These are phyloP conservation scores for Plectropomus leopardus DNA, from an alignment of 2,113 vertebrate genomes.

Conservation along the genomic window DNA sequence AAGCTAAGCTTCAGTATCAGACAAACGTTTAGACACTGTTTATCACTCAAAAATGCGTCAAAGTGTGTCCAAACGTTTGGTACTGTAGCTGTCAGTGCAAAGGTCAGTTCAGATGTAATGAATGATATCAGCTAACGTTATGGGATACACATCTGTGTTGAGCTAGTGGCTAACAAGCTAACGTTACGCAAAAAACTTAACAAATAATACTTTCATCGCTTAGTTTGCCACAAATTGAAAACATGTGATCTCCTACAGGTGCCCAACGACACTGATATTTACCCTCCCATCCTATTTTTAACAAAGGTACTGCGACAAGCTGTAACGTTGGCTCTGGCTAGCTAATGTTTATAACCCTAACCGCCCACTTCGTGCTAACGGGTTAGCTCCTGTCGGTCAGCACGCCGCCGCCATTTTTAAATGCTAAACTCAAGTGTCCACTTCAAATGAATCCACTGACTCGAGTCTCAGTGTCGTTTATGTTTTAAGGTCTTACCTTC, in stretches of 20 bases:
- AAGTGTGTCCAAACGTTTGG: too few relatives aligned
- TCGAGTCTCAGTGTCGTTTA: rapidly evolving
- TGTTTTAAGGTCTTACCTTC: conserved; percentile 25
- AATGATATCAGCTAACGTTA: not conserved
- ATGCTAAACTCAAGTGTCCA: rapidly evolving
- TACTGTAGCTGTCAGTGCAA: not conserved
- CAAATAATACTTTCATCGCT: too few relatives aligned
- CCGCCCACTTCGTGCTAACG: not conserved
- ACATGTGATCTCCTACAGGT: rapidly evolving
- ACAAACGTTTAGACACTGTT: too few relatives aligned
- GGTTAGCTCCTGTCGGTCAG: not conserved
- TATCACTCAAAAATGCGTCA: too few relatives aligned
- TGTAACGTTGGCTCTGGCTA: not conserved
- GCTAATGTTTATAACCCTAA: conserved; percentile 14
- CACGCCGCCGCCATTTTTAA: too few relatives aligned
- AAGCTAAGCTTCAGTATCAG: too few relatives aligned
- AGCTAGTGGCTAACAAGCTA: not conserved
- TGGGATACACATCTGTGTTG: not conserved
- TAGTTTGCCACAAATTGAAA: not conserved
- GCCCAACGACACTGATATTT: not conserved
- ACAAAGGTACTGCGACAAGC: too few relatives aligned
- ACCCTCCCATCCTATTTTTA: too few relatives aligned
- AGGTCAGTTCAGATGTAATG: not conserved
- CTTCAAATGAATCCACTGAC: rapidly evolving
- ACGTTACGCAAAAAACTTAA: not conserved